Evolutionary conservation across 2,113 vertebrate genomes (phyloP).

Genomic region (Brevimyrus niger): DNA sequence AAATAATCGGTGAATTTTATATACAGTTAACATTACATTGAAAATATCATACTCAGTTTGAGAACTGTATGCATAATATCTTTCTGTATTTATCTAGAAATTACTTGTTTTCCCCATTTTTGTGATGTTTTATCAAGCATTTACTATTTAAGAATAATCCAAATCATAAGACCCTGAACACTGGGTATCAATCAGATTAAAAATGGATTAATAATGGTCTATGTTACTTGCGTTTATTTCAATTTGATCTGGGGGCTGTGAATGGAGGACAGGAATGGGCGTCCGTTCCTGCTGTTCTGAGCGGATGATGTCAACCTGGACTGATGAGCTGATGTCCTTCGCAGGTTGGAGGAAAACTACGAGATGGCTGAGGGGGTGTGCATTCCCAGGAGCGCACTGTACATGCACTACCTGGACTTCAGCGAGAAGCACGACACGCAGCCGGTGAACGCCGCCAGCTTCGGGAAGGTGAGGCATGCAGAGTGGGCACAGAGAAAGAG

Average conservation of each 20-base stretch:
- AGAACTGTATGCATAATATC: neutral
- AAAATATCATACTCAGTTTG: neutral
- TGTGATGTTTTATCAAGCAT: neutral
- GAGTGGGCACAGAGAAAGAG: neutral
- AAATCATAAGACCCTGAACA: neutral
- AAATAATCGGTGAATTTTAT: neutral
- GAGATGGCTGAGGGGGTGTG: conserved; percentile 98
- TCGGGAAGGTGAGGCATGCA: conserved; percentile 81
- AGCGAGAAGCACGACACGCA: conserved; percentile 96
- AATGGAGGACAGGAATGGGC: too few relatives aligned
- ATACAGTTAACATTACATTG: neutral
- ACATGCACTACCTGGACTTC: conserved; percentile 99
- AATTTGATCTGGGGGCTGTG: neutral
- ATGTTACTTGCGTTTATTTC: neutral
- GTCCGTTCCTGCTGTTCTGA: neutral
- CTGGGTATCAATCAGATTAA: neutral
- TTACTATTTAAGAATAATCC: neutral
- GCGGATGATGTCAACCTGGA: neutral
- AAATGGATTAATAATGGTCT: neutral
- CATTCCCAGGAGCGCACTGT: conserved; percentile 93
- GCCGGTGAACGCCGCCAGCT: conserved; percentile 96
- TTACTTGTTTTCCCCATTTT: neutral
- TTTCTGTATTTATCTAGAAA: neutral
- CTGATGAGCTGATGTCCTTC: conserved; percentile 27
- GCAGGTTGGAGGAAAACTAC: conserved; percentile 97